Conservation (phyloP, 2,888 invertebrate species). For the Lagria hirta region DNA sequence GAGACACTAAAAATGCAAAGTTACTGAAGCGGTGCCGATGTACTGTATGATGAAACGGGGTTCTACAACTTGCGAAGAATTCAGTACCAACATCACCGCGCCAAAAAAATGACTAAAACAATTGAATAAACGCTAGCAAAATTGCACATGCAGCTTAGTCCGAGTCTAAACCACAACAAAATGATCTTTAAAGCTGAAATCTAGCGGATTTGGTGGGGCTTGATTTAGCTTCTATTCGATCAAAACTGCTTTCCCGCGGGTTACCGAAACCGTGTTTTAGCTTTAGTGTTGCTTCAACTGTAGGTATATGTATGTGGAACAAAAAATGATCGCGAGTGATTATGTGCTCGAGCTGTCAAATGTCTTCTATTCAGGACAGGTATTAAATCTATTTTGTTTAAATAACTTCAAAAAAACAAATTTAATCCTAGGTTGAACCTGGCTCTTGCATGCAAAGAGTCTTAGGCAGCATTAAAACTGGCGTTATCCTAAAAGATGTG, state of each 20-base stretch:
- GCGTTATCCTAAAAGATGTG: conserved; percentile 89
- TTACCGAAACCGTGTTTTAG: conserved; percentile 7
- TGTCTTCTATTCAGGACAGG: conserved; percentile 87
- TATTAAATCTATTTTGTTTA: conserved; percentile 50
- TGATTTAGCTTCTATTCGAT: background rate
- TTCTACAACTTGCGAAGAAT: conserved; percentile 38
- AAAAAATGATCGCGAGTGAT: conserved; percentile 74
- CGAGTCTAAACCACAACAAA: conserved; percentile 6
- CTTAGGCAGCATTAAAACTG: conserved; percentile 77
- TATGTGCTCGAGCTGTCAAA: conserved; percentile 85
- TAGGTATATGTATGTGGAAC: conserved; percentile 1
- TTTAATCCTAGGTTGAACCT: conserved; percentile 68
- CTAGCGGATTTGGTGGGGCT: too few species aligned
- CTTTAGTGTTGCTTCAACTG: background rate
- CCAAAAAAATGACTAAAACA: too few species aligned
- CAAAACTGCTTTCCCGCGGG: conserved; percentile 20
- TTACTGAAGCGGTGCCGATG: conserved; percentile 29
- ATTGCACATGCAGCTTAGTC: conserved; percentile 4
- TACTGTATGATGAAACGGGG: conserved; percentile 35
- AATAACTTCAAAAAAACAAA: background rate
- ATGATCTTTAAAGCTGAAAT: conserved; percentile 1
- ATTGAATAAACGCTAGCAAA: too few species aligned
- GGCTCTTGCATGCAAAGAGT: conserved; percentile 74
- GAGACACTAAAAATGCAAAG: conserved; percentile 9
- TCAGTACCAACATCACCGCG: conserved; percentile 36